phyloP scores from a whole-genome alignment of 2,888 invertebrate genomes.

The Zygothrica quintamaculata region DNA sequence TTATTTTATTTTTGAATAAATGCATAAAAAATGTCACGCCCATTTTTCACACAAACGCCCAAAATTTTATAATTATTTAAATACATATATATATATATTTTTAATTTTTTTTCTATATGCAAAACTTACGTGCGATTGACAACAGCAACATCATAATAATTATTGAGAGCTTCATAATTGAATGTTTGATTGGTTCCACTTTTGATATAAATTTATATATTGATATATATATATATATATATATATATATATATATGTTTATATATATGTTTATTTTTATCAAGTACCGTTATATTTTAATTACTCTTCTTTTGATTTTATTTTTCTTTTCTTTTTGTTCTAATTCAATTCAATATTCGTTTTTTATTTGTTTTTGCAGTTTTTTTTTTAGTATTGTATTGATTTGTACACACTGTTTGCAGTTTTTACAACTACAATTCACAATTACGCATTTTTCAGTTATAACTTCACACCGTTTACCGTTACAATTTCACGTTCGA shows the following conservation, averaged over 20 bases:
- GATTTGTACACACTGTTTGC: slow-evolving; percentile 9
- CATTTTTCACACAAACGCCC: not conserved
- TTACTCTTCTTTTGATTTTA: slow-evolving; percentile 1
- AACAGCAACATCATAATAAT: slow-evolving; percentile 60
- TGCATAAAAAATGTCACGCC: not conserved
- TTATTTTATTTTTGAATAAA: not conserved
- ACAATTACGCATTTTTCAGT: slow-evolving; percentile 19
- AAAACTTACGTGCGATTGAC: slow-evolving; percentile 67
- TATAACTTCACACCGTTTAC: slow-evolving; percentile 21
- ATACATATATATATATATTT: no score
- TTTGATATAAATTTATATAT: slow-evolving; percentile 16
- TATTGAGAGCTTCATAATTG: slow-evolving; percentile 64
- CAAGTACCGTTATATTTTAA: not conserved
- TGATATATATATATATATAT: not conserved
- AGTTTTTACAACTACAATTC: slow-evolving; percentile 15
- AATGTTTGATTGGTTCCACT: slow-evolving; percentile 16
- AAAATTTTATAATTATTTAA: not conserved
- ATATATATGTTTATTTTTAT: not conserved
- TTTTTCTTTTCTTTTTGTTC: slow-evolving; percentile 17
- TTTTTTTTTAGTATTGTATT: not conserved
- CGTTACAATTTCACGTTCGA: slow-evolving; percentile 29
- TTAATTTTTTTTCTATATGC: not conserved
- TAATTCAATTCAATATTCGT: not conserved
- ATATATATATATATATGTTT: not conserved
- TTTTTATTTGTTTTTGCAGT: slow-evolving; percentile 1